Conservation (phyloP, 2,888 invertebrate species). For the Cacoxenus indagator region DNA sequence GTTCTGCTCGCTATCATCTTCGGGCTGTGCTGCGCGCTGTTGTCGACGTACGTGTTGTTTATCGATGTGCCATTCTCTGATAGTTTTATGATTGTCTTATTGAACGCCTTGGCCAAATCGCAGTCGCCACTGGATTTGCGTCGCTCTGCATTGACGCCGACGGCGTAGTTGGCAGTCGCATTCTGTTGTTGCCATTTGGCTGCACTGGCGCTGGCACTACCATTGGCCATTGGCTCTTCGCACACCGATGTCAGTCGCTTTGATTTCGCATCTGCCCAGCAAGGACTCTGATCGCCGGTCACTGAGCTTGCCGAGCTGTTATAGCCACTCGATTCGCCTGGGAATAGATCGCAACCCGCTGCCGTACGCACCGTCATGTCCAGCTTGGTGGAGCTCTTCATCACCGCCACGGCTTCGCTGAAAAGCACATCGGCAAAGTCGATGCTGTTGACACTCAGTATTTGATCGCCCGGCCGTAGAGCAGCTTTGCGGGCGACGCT, state of each 20-base stretch:
- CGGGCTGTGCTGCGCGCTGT: conserved; percentile 31
- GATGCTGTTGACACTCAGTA: conserved; percentile 88
- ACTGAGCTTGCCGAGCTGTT: conserved; percentile 88
- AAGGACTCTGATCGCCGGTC: conserved; percentile 80
- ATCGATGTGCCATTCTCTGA: conserved; percentile 81
- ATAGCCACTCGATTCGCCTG: conserved; percentile 86
- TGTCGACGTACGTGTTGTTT: conserved; percentile 73
- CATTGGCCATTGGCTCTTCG: conserved; percentile 72
- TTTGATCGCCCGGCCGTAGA: conserved; percentile 90
- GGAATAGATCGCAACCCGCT: conserved; percentile 83
- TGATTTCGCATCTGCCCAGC: conserved; percentile 75
- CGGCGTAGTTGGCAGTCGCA: conserved; percentile 21
- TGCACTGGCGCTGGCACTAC: background rate
- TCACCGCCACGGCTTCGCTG: conserved; percentile 85
- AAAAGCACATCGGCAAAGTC: conserved; percentile 84
- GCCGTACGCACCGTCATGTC: conserved; percentile 84
- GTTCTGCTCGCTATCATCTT: conserved; percentile 28
- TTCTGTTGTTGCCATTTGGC: background rate
- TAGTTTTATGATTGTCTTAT: conserved; percentile 81
- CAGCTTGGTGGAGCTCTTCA: conserved; percentile 83
- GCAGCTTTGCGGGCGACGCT: conserved; percentile 91
- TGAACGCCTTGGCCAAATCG: conserved; percentile 66
- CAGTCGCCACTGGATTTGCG: conserved; percentile 37
- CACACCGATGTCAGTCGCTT: conserved; percentile 81
- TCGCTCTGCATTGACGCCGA: conserved; percentile 17